Percentiles rank a stretch among this genome's conserved stretches.
Evolutionary conservation across 2,888 invertebrate species (phyloP).

Genomic region (Zonitis immaculata): DNA sequence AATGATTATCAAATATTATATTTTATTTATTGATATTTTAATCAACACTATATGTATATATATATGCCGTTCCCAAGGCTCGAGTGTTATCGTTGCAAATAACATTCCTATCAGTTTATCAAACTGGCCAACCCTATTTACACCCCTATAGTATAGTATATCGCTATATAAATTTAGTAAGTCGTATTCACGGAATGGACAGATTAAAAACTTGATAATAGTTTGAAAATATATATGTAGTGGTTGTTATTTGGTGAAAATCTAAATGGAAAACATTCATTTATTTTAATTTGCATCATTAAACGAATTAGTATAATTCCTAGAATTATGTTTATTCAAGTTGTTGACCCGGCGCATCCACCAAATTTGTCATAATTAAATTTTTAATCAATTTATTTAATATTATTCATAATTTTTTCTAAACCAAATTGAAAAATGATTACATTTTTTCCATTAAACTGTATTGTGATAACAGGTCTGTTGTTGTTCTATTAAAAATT

Average conservation of each 20-base stretch:
- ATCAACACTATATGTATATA: constrained; percentile 5
- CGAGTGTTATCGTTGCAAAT: constrained; percentile 36
- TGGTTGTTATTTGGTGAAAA: constrained; percentile 12
- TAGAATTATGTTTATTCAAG: neutral
- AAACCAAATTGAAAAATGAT: too few species aligned
- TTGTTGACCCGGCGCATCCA: neutral
- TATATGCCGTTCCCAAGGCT: constrained; percentile 33
- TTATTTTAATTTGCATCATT: too few species aligned
- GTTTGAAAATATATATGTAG: too few species aligned
- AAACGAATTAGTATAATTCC: neutral
- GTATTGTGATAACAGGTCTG: too few species aligned
- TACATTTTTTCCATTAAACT: too few species aligned
- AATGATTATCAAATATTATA: neutral
- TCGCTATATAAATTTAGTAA: constrained; percentile 20
- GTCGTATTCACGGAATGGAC: constrained; percentile 25
- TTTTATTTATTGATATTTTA: neutral
- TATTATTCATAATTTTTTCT: neutral
- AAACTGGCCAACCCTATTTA: constrained; percentile 34
- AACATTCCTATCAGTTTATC: constrained; percentile 39
- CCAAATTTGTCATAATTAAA: neutral
- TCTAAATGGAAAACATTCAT: neutral
- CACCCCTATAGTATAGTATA: constrained; percentile 33
- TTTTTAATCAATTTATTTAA: neutral
- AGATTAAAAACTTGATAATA: constrained; percentile 26
- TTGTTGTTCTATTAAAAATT: too few species aligned